Conservation (phyloP, 2,797 vertebrate species). For the Pachyuromys duprasi region DNA sequence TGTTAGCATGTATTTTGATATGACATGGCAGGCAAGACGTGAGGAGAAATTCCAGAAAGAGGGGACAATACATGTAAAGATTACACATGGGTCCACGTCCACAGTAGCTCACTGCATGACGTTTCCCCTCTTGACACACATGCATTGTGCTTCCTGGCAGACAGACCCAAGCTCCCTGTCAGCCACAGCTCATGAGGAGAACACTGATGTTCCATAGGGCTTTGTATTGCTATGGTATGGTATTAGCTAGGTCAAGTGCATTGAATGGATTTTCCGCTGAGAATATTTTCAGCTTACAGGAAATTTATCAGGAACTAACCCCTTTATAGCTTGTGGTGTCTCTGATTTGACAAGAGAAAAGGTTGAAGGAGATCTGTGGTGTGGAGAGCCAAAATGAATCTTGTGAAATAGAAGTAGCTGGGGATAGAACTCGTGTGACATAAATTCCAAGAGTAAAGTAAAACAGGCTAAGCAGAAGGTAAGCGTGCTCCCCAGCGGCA, state of each 20-base stretch:
- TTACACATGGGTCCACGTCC: not conserved
- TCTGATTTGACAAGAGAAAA: too few species aligned
- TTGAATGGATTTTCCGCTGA: not conserved
- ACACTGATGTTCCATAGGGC: not conserved
- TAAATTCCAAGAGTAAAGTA: not conserved
- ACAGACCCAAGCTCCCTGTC: too few species aligned
- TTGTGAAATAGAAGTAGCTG: not conserved
- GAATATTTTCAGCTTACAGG: not conserved
- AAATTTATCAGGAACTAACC: not conserved
- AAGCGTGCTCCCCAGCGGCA: not conserved
- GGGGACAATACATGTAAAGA: not conserved
- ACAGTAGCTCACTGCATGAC: not conserved
- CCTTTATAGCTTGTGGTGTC: not conserved
- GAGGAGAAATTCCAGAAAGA: not conserved
- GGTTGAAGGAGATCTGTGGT: not conserved
- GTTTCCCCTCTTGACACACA: not conserved
- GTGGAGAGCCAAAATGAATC: not conserved
- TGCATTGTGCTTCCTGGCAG: not conserved
- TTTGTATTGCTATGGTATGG: not conserved
- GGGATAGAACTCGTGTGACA: not conserved
- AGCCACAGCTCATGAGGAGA: not conserved
- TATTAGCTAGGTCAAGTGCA: not conserved
- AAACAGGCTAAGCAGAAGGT: not conserved
- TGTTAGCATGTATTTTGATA: not conserved
- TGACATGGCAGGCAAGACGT: not conserved